phyloP scores from a whole-genome alignment of 2,888 invertebrate genomes.

The Zootermopsis nevadensis region DNA sequence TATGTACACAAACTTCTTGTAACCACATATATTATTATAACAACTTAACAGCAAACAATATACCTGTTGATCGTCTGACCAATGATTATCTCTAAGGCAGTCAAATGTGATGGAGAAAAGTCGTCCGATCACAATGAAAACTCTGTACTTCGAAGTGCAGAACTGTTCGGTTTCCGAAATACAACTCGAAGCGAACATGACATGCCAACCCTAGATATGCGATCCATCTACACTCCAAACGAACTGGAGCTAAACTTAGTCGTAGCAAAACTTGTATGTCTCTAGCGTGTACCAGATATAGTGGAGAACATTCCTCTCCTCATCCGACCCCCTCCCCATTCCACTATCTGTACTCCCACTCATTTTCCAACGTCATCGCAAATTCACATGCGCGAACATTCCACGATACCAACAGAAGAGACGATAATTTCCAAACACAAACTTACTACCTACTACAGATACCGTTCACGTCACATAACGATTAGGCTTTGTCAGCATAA shows the following conservation, averaged over 20 bases:
- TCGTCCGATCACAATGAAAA: constrained; percentile 36
- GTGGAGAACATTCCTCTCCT: not conserved
- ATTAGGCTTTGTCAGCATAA: too few relatives aligned
- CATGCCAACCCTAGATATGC: constrained; percentile 20
- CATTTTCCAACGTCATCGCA: not conserved
- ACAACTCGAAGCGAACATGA: constrained; percentile 17
- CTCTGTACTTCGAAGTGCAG: not conserved
- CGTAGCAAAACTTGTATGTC: not conserved
- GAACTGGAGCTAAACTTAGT: not conserved
- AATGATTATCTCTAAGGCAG: not conserved
- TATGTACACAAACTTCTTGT: too few relatives aligned
- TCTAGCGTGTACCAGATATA: constrained; percentile 14
- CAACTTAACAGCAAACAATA: not conserved
- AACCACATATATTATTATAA: too few relatives aligned
- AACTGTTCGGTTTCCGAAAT: not conserved
- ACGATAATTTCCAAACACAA: not conserved
- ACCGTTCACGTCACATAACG: too few relatives aligned
- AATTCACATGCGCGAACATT: constrained; percentile 16
- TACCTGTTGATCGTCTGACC: constrained; percentile 24
- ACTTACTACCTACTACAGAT: too few relatives aligned
- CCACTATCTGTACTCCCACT: not conserved
- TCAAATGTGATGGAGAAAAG: not conserved
- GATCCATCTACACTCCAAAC: not conserved
- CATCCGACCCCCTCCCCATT: not conserved
- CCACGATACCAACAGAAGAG: constrained; percentile 7